These are phyloP conservation scores for Camelus bactrianus DNA, from an alignment of 2,113 vertebrate species.

Conservation along the genomic window DNA sequence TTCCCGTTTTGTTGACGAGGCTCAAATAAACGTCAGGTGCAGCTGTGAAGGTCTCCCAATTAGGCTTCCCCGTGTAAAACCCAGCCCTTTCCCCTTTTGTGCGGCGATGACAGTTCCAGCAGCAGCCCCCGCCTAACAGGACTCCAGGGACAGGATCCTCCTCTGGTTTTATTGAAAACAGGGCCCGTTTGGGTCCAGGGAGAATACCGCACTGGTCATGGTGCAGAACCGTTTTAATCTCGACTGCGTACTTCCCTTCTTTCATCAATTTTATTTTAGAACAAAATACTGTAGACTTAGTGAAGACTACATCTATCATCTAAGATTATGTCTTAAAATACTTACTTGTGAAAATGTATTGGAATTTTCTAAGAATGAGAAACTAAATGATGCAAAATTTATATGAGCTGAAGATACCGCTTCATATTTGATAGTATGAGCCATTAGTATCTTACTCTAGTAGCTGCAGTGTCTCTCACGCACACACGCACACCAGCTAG, in stretches of 20 bases:
- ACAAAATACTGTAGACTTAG: conserved; percentile 51
- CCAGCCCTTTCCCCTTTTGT: conserved; percentile 86
- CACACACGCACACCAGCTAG: neutral
- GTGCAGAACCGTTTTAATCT: conserved; percentile 82
- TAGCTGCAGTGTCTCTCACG: neutral
- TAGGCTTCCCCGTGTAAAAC: conserved; percentile 87
- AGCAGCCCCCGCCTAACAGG: conserved; percentile 89
- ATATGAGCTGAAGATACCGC: conserved; percentile 6
- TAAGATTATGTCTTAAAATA: conserved; percentile 1
- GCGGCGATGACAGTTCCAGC: conserved; percentile 88
- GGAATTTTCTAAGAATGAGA: conserved; percentile 22
- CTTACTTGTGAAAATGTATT: conserved; percentile 48
- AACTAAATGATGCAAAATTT: neutral
- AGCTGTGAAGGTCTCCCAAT: conserved; percentile 89
- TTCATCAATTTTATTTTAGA: conserved; percentile 64
- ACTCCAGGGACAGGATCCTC: conserved; percentile 88
- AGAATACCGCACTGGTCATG: conserved; percentile 85
- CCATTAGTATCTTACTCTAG: conserved; percentile 25
- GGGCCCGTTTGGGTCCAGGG: conserved; percentile 84
- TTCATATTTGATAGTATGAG: conserved; percentile 56
- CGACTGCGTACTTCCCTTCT: conserved; percentile 73
- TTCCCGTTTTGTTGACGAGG: conserved; percentile 89
- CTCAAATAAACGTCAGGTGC: conserved; percentile 90
- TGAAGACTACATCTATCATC: conserved; percentile 58
- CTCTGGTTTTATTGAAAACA: conserved; percentile 84